Evolutionary conservation across 2,888 invertebrate genomes (phyloP).

Genomic region (Lasioglossum calceatum): DNA sequence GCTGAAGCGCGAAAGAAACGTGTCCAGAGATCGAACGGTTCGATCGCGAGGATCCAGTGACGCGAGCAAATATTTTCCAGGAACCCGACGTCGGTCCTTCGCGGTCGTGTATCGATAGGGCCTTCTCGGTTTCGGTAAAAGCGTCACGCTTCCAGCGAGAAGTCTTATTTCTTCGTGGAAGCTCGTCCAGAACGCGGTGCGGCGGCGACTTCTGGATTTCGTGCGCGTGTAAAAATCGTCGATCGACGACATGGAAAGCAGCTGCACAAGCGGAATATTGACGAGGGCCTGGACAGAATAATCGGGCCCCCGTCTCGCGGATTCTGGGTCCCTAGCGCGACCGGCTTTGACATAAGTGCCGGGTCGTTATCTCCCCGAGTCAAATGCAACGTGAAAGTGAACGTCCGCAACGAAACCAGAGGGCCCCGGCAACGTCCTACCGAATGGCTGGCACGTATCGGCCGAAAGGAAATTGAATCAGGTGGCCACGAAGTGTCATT

Average conservation of each 20-base stretch:
- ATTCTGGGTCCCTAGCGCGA: conserved; percentile 62
- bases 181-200: not conserved
- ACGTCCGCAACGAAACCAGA: not conserved
- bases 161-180: conserved; percentile 58
- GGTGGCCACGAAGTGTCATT: conserved; percentile 61
- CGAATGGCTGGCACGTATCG: conserved; percentile 51
- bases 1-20: not conserved
- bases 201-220: conserved; percentile 66
- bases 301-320: conserved; percentile 53
- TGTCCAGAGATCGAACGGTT: not conserved
- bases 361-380: conserved; percentile 46
- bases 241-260: conserved; percentile 55
- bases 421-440: conserved; percentile 6
- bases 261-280: conserved; percentile 60
- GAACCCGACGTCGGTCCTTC: not conserved
- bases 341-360: conserved; percentile 55
- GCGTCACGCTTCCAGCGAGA: conserved; percentile 62
- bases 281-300: conserved; percentile 58
- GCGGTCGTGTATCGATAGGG: conserved; percentile 34
- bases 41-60: not conserved
- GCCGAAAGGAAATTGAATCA: conserved; percentile 49
- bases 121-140: conserved; percentile 54
- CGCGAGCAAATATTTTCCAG: not conserved
- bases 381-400: conserved; percentile 29
- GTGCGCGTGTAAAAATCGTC: conserved; percentile 59